Percentiles rank a stretch among this genome's conserved stretches.
Evolutionary conservation across 2,113 vertebrate species (phyloP).

Genomic region (Pseudopipra pipra): DNA sequence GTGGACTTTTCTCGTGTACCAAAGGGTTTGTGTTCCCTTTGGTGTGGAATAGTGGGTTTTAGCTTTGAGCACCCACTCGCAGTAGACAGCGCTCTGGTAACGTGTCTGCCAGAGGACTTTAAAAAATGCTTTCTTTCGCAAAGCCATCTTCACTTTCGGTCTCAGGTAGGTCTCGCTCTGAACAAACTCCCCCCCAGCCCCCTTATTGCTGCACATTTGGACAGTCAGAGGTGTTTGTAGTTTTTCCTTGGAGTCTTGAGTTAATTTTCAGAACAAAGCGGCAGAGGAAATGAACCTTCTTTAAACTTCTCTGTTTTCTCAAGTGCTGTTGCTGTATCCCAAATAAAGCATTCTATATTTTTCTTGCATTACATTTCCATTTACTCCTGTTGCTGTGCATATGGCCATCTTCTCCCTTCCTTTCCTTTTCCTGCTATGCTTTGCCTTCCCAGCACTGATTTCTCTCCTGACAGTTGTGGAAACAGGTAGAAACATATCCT

Average conservation of each 20-base stretch:
- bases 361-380: background rate
- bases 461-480: background rate
- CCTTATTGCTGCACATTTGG: fast-evolving
- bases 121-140: fast-evolving
- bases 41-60: fast-evolving
- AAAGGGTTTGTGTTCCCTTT: no score
- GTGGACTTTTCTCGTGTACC: fast-evolving
- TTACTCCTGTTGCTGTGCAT: no score
- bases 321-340: background rate
- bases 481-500: fast-evolving
- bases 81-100: background rate
- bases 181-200: no score
- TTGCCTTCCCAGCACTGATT: background rate
- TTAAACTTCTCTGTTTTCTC: background rate
- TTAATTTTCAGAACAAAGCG: background rate
- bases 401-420: background rate
- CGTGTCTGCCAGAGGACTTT: fast-evolving
- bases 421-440: fast-evolving
- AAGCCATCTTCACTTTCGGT: fast-evolving
- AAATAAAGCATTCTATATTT: background rate
- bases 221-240: no score
- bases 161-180: no score
- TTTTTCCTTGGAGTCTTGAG: background rate
- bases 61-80: fast-evolving
- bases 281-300: background rate